Evolutionary conservation across 1,140 invertebrate genomes (phyloP).

Genomic region (Dermatophagoides farinae): DNA sequence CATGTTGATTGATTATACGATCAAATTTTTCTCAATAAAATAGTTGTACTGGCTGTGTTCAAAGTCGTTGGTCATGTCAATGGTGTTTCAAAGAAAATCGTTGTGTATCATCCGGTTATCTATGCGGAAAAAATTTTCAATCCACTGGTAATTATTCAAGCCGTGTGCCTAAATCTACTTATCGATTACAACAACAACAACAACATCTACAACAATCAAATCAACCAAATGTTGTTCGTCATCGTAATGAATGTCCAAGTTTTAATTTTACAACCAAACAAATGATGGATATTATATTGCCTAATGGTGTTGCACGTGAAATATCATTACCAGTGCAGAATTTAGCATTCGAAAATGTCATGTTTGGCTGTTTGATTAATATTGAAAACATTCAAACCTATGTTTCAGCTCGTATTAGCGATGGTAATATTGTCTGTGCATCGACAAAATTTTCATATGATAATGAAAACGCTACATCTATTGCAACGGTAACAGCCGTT

Average conservation of each 20-base stretch:
- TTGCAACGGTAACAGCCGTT: constrained; percentile 67
- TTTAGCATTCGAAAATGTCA: constrained; percentile 37
- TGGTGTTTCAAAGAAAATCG: constrained; percentile 92
- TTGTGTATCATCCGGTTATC: constrained; percentile 34
- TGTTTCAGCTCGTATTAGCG: background rate
- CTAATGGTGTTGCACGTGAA: constrained; percentile 69
- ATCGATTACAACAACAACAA: background rate
- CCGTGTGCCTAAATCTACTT: background rate
- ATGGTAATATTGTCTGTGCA: constrained; percentile 1
- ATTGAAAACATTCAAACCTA: background rate
- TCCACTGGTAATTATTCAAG: background rate
- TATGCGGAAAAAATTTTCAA: background rate
- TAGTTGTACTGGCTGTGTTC: constrained; percentile 58
- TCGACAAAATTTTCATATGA: background rate
- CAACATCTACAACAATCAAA: background rate
- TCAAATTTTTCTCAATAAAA: background rate
- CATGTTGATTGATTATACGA: constrained; percentile 2
- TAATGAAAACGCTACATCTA: background rate
- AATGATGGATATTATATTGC: constrained; percentile 44
- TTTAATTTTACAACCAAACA: constrained; percentile 15
- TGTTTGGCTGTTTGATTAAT: constrained; percentile 4
- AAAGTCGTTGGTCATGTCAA: constrained; percentile 71
- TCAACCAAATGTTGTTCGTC: background rate
- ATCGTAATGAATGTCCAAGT: constrained; percentile 18
- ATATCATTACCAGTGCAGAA: constrained; percentile 71